These are phyloP conservation scores for Enchytraeus crypticus DNA, from an alignment of 2,888 invertebrate genomes.

Conservation along the genomic window DNA sequence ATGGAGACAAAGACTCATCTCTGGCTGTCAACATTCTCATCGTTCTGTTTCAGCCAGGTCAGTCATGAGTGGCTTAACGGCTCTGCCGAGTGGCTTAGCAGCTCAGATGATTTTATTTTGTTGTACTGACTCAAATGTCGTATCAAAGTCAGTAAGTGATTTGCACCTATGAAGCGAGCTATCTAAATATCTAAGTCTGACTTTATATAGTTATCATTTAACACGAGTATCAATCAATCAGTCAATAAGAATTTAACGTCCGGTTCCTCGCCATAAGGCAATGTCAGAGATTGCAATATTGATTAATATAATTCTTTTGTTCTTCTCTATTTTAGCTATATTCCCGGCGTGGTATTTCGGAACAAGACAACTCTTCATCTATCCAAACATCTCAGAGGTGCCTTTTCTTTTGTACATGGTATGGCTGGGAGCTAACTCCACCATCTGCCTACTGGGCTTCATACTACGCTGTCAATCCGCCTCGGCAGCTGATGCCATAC, in stretches of 20 bases:
- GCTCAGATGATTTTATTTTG: too few relatives aligned
- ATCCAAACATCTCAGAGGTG: background rate
- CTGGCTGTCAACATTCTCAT: background rate
- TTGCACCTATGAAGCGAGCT: too few relatives aligned
- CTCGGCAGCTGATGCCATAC: slow-evolving; percentile 37
- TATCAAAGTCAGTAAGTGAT: too few relatives aligned
- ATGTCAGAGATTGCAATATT: too few relatives aligned
- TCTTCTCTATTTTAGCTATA: background rate
- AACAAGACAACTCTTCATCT: background rate
- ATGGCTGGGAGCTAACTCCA: slow-evolving; percentile 40
- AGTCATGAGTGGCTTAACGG: background rate
- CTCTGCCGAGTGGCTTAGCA: too few relatives aligned
- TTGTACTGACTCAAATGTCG: too few relatives aligned
- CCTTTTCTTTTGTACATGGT: slow-evolving; percentile 26
- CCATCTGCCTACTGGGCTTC: slow-evolving; percentile 39
- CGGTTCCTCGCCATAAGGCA: too few relatives aligned
- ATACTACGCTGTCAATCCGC: slow-evolving; percentile 37
- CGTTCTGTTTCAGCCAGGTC: background rate
- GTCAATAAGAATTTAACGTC: too few relatives aligned
- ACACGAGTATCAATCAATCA: too few relatives aligned
- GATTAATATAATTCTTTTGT: too few relatives aligned
- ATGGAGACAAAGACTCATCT: background rate
- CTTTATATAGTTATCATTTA: background rate
- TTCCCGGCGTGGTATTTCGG: background rate
- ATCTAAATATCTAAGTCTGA: too few relatives aligned